A percentile compares a stretch with the other conserved stretches of the same genome.
Conservation (phyloP, 2,113 vertebrate genomes). For the Pelecanoides urinatrix region DNA sequence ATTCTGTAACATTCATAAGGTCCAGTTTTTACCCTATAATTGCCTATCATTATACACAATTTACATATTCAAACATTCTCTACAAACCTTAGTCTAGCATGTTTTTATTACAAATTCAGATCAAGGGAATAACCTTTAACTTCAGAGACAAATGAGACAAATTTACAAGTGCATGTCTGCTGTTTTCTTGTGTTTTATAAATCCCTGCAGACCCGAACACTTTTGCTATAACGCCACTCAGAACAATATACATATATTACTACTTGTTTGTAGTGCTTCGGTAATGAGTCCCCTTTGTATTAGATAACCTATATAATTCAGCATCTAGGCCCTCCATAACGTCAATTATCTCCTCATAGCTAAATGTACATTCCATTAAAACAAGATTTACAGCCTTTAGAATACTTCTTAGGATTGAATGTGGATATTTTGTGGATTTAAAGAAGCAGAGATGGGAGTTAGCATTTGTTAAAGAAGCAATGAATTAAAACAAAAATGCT, state of each 20-base stretch:
- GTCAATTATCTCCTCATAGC: slow-evolving; percentile 80
- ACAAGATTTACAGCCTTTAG: slow-evolving; percentile 74
- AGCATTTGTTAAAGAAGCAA: slow-evolving; percentile 57
- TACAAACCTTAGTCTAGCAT: slow-evolving; percentile 78
- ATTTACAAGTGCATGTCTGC: slow-evolving; percentile 86
- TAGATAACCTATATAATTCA: slow-evolving; percentile 79
- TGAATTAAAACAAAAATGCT: slow-evolving; percentile 53
- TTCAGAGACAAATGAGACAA: slow-evolving; percentile 88
- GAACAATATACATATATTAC: slow-evolving; percentile 84
- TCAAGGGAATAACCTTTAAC: slow-evolving; percentile 90
- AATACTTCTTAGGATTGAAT: slow-evolving; percentile 68
- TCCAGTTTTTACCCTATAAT: slow-evolving; percentile 80
- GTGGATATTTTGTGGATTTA: slow-evolving; percentile 71
- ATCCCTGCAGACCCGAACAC: slow-evolving; percentile 78
- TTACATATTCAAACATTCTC: slow-evolving; percentile 84
- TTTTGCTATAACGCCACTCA: slow-evolving; percentile 80
- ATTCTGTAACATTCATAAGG: slow-evolving; percentile 61
- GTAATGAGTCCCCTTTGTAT: slow-evolving; percentile 86
- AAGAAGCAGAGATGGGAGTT: slow-evolving; percentile 57
- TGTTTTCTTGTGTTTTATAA: slow-evolving; percentile 83
- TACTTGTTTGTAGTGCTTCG: slow-evolving; percentile 79
- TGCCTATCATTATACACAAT: slow-evolving; percentile 81
- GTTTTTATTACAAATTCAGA: slow-evolving; percentile 87
- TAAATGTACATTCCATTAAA: slow-evolving; percentile 81
- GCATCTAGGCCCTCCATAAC: slow-evolving; percentile 71